Conservation (phyloP, 2,113 vertebrate species). For the Aptenodytes forsteri region DNA sequence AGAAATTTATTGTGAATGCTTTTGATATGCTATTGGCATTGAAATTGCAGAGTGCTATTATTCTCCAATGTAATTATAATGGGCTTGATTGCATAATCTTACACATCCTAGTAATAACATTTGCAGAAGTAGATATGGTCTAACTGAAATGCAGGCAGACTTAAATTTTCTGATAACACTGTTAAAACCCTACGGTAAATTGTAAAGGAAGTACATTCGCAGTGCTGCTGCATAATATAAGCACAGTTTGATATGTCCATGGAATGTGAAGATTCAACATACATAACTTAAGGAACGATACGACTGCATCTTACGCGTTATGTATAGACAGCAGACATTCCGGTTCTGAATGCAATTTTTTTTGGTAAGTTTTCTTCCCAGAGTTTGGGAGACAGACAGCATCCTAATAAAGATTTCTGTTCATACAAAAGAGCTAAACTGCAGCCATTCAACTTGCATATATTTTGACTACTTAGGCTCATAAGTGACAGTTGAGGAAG, state of each 20-base stretch:
- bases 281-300: not conserved
- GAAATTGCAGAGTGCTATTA: slow-evolving; percentile 31
- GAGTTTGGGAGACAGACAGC: not conserved
- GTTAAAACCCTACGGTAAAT: slow-evolving; percentile 5
- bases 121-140: slow-evolving; percentile 31
- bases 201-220: not conserved
- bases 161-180: slow-evolving; percentile 24
- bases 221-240: not conserved
- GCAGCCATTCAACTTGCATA: not conserved
- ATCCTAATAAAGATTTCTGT: not conserved
- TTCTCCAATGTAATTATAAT: slow-evolving; percentile 59
- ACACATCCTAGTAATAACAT: slow-evolving; percentile 33
- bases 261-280: not conserved
- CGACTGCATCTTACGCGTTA: not conserved
- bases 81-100: slow-evolving; percentile 48
- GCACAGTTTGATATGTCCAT: not conserved
- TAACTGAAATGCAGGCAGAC: slow-evolving; percentile 24
- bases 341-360: not conserved
- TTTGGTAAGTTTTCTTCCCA: not conserved
- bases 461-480: not conserved
- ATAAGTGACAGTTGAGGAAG: not conserved
- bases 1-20: slow-evolving; percentile 53
- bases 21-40: slow-evolving; percentile 55
- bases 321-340: not conserved
- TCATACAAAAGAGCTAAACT: not conserved